A percentile compares a stretch with the other conserved stretches of the same genome.
These are phyloP conservation scores for Polyommatus icarus DNA, from an alignment of 2,888 invertebrate genomes.

Conservation along the genomic window DNA sequence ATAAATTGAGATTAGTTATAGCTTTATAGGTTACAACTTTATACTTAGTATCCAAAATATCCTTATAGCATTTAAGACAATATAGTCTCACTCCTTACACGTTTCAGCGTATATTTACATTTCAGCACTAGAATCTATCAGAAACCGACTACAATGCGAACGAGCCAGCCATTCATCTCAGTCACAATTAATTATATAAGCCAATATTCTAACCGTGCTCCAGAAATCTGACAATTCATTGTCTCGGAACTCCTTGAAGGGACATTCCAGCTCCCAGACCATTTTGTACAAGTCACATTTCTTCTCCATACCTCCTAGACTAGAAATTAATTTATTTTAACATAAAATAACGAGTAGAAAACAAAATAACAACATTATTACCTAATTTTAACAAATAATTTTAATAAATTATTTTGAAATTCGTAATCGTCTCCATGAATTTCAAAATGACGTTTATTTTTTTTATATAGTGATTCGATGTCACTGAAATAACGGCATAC, in stretches of 20 bases:
- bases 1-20: no score
- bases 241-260: slow-evolving; percentile 68
- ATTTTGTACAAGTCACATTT: slow-evolving; percentile 15
- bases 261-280: slow-evolving; percentile 52
- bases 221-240: slow-evolving; percentile 63
- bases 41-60: no score
- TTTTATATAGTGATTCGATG: background rate
- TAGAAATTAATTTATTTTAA: background rate
- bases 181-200: slow-evolving; percentile 21
- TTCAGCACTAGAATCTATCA: background rate
- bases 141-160: slow-evolving; percentile 18
- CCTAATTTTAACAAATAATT: background rate
- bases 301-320: background rate
- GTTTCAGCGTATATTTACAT: background rate
- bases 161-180: background rate
- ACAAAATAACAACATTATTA: background rate
- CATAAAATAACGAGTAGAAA: background rate
- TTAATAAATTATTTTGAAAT: background rate
- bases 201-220: slow-evolving; percentile 59
- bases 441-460: slow-evolving; percentile 4
- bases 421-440: background rate
- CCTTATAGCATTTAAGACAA: no score
- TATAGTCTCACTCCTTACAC: no score
- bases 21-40: no score
- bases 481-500: background rate